Evolutionary conservation across 2,888 invertebrate species (phyloP).

Genomic region (Ernsta delagoae): DNA sequence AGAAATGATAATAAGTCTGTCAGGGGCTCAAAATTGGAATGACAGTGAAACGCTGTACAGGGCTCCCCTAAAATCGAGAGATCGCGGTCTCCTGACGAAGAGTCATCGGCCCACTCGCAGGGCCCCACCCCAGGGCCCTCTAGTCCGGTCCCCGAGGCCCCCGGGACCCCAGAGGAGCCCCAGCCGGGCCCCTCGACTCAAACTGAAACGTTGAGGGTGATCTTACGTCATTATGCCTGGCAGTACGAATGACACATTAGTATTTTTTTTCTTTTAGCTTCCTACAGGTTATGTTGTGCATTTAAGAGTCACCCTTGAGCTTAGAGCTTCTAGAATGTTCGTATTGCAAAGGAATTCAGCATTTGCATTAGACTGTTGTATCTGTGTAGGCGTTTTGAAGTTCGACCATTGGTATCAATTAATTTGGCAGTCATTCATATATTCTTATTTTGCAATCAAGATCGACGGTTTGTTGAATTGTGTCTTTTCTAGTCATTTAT

Average conservation of each 20-base stretch:
- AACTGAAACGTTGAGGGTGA: conserved; percentile 77
- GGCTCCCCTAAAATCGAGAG: conserved; percentile 58
- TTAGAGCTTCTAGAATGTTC: conserved; percentile 42
- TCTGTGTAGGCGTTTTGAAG: conserved; percentile 28
- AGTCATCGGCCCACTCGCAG: conserved; percentile 56
- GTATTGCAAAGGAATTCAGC: conserved; percentile 79
- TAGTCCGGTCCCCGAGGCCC: conserved; percentile 52
- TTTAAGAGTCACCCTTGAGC: conserved; percentile 53
- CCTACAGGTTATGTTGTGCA: conserved; percentile 69
- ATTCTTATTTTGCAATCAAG: background rate
- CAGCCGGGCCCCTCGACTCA: conserved; percentile 67
- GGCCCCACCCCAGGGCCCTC: conserved; percentile 53
- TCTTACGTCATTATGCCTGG: conserved; percentile 82
- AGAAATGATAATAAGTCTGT: conserved; percentile 1
- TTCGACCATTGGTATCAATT: conserved; percentile 33
- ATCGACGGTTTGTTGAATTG: background rate
- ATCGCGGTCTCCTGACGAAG: conserved; percentile 63
- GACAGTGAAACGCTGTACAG: conserved; percentile 56
- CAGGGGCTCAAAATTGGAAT: conserved; percentile 24
- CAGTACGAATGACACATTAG: conserved; percentile 80
- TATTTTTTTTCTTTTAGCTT: conserved; percentile 76
- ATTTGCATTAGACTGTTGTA: conserved; percentile 57
- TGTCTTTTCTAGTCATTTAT: background rate
- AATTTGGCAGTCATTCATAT: background rate
- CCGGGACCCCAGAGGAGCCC: conserved; percentile 59